Evolutionary conservation across 2,113 vertebrate genomes (phyloP), one percentile per base, ranked within the genome.

Genomic region (Ailurus styani): DNA sequence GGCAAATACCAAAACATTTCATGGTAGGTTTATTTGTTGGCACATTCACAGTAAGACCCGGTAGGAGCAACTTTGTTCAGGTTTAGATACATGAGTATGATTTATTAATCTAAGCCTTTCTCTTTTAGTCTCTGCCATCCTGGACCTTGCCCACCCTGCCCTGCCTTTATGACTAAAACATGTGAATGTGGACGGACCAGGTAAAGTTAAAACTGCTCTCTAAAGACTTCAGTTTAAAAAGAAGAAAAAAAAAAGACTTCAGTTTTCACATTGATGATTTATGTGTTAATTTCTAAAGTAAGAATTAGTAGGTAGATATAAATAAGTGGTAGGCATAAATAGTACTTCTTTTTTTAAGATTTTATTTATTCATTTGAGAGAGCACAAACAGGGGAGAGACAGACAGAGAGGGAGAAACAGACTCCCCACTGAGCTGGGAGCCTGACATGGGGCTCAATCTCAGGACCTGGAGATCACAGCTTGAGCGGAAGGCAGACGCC

Each of bases 101-200:
- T 90, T 90, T 94, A 87, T 60, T 97, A 64, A 93, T 52, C 68
- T 21, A 72, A 78, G 1, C 77, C 75, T 93, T 97, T 97, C 31
- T 87, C 91, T 98, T 97, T 78, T 95, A 99, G 99, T 85, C 98
- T 99, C 34, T 99, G 99, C 98, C 99, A 99, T 94, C 99, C 99
- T 92, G 99, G 99, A 97, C 99, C 99, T 93, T 99, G 99, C 97
- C 99, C 99, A 77, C 99, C 99, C 0, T 99, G 99, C 97, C 99
- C 99, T 95, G 99, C 99, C 57, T 99, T 99, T 98, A 98, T 99
- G 88, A 99, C 99, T 66, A 99, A 99, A 98, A 98, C 99, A 57
- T 99, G 99, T 94, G 98, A 99, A 98, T 99, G 99, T 98, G 99
- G 99, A 86, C 99, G 98, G 95, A 99, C 99, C 88, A 99, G 99